A percentile compares a stretch with the other conserved stretches of the same genome.
Evolutionary conservation across 1,140 invertebrate species (phyloP).

Genomic region (Dendroctonus ponderosae): DNA sequence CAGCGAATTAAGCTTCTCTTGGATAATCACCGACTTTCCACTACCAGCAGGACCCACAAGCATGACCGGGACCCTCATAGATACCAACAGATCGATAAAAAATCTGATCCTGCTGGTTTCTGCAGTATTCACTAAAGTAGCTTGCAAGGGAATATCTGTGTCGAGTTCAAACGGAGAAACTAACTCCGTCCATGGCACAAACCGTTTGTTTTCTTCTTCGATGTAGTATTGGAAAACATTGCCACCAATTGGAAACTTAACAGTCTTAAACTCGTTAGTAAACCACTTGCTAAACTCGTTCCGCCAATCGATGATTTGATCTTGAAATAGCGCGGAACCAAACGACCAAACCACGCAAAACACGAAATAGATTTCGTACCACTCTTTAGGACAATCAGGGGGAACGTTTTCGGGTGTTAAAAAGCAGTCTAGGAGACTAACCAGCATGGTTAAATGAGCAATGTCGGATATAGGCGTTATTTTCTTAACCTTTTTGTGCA

Average conservation of each 20-base stretch:
- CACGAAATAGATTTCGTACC: constrained; percentile 92
- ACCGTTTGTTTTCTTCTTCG: constrained; percentile 80
- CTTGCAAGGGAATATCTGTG: constrained; percentile 75
- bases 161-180: constrained; percentile 78
- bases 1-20: constrained; percentile 75
- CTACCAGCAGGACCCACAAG: constrained; percentile 84
- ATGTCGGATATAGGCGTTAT: constrained; percentile 90
- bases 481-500: constrained; percentile 80
- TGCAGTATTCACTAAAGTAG: constrained; percentile 79
- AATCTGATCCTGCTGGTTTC: constrained; percentile 88
- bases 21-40: constrained; percentile 84
- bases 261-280: constrained; percentile 82
- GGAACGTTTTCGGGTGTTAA: constrained; percentile 78
- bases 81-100: constrained; percentile 85
- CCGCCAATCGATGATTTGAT: constrained; percentile 84
- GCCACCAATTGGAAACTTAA: constrained; percentile 82
- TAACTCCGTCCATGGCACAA: constrained; percentile 81
- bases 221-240: constrained; percentile 92
- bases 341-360: constrained; percentile 93
- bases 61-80: constrained; percentile 82
- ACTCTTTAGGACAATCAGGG: constrained; percentile 85
- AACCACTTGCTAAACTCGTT: constrained; percentile 94
- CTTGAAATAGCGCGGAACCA: constrained; percentile 86
- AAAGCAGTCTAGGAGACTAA: constrained; percentile 84
- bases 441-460: constrained; percentile 87